Percentiles rank a stretch among this genome's conserved stretches.
Conservation (phyloP, 2,797 vertebrate species). For the Percopsis omiscomaycus region DNA sequence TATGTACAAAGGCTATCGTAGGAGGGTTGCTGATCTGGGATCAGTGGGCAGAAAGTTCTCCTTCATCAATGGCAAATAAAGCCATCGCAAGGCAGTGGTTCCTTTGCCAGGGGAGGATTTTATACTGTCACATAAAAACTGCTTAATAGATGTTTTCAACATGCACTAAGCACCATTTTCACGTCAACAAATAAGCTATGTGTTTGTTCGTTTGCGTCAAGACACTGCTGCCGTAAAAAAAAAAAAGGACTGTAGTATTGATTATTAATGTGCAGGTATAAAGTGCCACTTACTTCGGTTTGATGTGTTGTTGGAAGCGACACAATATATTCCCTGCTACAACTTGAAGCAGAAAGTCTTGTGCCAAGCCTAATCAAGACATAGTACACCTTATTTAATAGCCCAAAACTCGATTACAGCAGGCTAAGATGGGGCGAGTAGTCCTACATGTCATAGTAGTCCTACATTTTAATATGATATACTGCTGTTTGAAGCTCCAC, state of each 20-base stretch:
- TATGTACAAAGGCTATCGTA: slow-evolving; percentile 1
- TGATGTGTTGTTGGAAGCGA: neutral
- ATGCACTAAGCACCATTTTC: too few species aligned
- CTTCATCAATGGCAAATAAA: neutral
- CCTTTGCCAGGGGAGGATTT: too few species aligned
- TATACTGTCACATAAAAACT: too few species aligned
- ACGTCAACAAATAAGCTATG: too few species aligned
- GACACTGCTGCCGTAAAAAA: too few species aligned
- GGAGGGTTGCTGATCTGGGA: slow-evolving; percentile 5
- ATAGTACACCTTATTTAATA: neutral
- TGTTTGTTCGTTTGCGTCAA: too few species aligned
- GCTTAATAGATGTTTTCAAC: too few species aligned
- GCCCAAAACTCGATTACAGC: neutral
- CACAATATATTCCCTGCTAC: neutral
- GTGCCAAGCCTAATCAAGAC: neutral
- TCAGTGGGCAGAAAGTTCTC: neutral
- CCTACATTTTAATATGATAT: too few species aligned
- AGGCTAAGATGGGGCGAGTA: neutral
- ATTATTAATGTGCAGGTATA: neutral
- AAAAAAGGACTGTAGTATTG: too few species aligned
- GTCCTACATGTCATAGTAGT: neutral
- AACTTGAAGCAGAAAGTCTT: slow-evolving; percentile 2
- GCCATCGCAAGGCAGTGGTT: too few species aligned
- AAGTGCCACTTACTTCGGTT: neutral
- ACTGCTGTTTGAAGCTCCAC: too few species aligned